phyloP scores from a whole-genome alignment of 1,140 invertebrate genomes.

The Trypoxylus dichotomus region DNA sequence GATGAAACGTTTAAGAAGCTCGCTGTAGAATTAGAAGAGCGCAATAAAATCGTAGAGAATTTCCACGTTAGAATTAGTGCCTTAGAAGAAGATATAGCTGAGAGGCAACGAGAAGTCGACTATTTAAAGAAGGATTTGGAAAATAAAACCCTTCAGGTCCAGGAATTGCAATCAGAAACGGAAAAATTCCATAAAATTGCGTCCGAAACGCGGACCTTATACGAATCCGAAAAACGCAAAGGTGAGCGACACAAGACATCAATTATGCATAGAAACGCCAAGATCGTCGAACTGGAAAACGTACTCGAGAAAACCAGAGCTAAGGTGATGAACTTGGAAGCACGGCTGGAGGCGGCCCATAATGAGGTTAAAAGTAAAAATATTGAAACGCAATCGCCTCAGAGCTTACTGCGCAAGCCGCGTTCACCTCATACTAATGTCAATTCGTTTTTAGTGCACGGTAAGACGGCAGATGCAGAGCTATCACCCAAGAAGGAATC shows the following conservation, averaged over 20 bases:
- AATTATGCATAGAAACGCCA: constrained; percentile 40
- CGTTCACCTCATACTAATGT: constrained; percentile 43
- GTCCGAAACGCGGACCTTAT: not conserved
- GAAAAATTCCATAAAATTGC: constrained; percentile 31
- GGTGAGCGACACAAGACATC: constrained; percentile 28
- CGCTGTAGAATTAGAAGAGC: constrained; percentile 43
- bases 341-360: constrained; percentile 39
- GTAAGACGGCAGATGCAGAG: constrained; percentile 19
- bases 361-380: constrained; percentile 40
- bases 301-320: constrained; percentile 42
- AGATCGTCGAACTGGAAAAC: constrained; percentile 40
- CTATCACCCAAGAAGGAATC: not conserved
- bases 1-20: constrained; percentile 34
- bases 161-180: constrained; percentile 49
- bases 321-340: constrained; percentile 39
- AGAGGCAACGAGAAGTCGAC: constrained; percentile 35
- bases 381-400: constrained; percentile 40
- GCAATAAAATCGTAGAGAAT: constrained; percentile 9
- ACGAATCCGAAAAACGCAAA: constrained; percentile 28
- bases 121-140: constrained; percentile 45
- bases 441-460: constrained; percentile 47
- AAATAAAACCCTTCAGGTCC: constrained; percentile 46
- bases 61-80: constrained; percentile 23
- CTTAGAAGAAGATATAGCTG: constrained; percentile 32
- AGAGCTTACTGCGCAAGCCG: constrained; percentile 30